These are phyloP conservation scores for Nematostella vectensis DNA, from an alignment of 92 coral and sea anemone species.

Conservation along the genomic window DNA sequence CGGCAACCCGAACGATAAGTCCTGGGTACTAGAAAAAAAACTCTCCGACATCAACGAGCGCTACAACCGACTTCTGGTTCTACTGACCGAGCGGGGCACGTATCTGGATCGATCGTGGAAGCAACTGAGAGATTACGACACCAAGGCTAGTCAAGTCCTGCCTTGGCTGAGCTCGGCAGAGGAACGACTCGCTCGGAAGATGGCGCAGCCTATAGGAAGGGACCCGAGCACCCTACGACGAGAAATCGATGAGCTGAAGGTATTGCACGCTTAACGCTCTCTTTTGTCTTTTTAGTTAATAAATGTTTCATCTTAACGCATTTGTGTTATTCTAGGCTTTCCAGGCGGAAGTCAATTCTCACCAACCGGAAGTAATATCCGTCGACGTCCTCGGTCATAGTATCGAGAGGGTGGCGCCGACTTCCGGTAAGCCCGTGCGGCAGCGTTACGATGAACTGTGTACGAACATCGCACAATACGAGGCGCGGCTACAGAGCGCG, in stretches of 20 bases:
- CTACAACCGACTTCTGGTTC: constrained; percentile 76
- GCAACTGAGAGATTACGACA: constrained; percentile 89
- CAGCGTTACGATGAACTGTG: constrained; percentile 89
- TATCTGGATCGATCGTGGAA: constrained; percentile 87
- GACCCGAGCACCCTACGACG: constrained; percentile 50
- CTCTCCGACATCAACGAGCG: constrained; percentile 98
- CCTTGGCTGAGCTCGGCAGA: constrained; percentile 92
- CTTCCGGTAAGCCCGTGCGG: constrained; percentile 76
- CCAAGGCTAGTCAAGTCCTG: constrained; percentile 74
- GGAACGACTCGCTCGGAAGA: constrained; percentile 64
- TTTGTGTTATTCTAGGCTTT: constrained; percentile 42
- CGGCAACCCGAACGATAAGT: constrained; percentile 87
- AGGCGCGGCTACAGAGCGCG: constrained; percentile 77
- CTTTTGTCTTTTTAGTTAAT: background rate
- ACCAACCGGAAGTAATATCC: constrained; percentile 89
- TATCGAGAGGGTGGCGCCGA: constrained; percentile 59
- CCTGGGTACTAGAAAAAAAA: constrained; percentile 99
- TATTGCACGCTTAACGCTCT: constrained; percentile 3
- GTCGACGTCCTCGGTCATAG: constrained; percentile 86
- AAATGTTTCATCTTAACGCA: background rate
- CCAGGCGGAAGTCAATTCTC: constrained; percentile 82
- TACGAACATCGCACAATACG: constrained; percentile 69
- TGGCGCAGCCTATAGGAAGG: constrained; percentile 72
- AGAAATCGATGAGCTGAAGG: constrained; percentile 81
- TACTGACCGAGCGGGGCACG: constrained; percentile 82